phyloP scores from a whole-genome alignment of 2,113 vertebrate species.

The Notothenia rossii region DNA sequence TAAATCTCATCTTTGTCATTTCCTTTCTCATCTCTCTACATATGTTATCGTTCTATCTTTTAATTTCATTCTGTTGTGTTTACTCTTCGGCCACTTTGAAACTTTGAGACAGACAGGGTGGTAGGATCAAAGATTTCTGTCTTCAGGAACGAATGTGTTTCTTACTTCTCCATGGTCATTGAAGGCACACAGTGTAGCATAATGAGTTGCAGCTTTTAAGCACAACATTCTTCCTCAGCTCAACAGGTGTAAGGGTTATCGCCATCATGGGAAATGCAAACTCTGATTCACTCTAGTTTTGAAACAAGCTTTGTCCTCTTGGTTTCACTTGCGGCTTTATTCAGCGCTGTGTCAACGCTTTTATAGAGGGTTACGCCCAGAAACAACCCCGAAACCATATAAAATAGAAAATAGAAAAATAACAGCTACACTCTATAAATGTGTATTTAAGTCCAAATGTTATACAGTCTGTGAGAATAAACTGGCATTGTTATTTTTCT shows the following conservation, averaged over 20 bases:
- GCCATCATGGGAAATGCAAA: not conserved
- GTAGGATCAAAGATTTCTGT: not conserved
- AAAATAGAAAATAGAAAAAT: too few species aligned
- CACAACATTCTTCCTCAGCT: not conserved
- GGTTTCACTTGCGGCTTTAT: not conserved
- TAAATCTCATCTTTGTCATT: not conserved
- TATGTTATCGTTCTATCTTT: not conserved
- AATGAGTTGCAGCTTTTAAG: too few species aligned
- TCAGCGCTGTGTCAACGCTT: not conserved
- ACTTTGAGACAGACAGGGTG: not conserved
- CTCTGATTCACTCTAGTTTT: not conserved
- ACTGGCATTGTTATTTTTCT: not conserved
- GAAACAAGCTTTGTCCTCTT: not conserved
- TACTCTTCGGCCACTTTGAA: not conserved
- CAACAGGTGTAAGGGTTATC: not conserved
- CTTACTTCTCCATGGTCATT: not conserved
- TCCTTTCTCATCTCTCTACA: not conserved
- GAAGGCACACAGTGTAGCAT: not conserved
- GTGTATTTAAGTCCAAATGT: too few species aligned
- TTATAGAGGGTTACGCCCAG: not conserved
- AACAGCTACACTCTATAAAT: too few species aligned
- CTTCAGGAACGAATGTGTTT: not conserved
- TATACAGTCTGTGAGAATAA: not conserved
- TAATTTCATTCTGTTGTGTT: not conserved
- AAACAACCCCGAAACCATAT: not conserved